Conservation (phyloP, 2,888 invertebrate species). For the Ramazzottius varieornatus region DNA sequence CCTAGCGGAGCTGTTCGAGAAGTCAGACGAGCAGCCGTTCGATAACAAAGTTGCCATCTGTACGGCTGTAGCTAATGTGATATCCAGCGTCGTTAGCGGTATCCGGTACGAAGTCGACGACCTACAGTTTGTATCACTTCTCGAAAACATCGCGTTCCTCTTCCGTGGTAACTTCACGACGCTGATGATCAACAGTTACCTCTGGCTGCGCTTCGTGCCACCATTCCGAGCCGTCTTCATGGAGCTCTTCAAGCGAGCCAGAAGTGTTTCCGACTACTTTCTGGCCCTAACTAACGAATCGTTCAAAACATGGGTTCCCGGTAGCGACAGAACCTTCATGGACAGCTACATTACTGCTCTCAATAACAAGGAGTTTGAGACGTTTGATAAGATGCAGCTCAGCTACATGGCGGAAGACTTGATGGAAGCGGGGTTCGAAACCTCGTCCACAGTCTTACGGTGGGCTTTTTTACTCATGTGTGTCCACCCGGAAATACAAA, state of each 20-base stretch:
- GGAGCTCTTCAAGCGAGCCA: neutral
- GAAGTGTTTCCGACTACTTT: neutral
- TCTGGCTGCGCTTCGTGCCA: neutral
- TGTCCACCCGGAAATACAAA: neutral
- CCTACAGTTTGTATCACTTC: conserved; percentile 11
- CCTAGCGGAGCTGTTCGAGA: neutral
- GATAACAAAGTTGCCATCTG: conserved; percentile 6
- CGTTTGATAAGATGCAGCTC: neutral
- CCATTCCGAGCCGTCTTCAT: neutral
- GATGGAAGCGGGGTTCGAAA: neutral
- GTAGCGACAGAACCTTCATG: neutral
- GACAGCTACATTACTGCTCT: neutral
- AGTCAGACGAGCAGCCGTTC: neutral
- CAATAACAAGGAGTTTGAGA: neutral
- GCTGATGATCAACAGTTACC: neutral
- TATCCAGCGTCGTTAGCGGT: conserved; percentile 16
- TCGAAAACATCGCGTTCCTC: conserved; percentile 4
- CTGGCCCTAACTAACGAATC: neutral
- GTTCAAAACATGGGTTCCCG: neutral
- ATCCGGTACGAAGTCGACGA: conserved; percentile 13
- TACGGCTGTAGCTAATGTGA: conserved; percentile 15
- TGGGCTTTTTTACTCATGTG: neutral
- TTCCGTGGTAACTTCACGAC: neutral
- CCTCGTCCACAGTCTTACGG: neutral
- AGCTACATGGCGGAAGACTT: neutral